phyloP scores from a whole-genome alignment of 2,113 vertebrate species.

The Mustela lutreola region DNA sequence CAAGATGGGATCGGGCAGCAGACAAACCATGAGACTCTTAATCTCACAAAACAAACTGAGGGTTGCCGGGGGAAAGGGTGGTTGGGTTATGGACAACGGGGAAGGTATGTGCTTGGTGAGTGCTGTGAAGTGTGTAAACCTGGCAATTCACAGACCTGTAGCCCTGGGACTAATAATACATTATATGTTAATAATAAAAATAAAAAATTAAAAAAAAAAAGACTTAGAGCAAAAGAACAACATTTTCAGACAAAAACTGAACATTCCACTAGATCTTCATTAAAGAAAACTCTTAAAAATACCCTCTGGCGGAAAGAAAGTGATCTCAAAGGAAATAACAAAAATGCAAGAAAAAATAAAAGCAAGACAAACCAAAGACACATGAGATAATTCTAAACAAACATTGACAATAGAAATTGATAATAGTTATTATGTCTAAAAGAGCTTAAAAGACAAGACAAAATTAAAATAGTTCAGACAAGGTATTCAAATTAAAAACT shows the following conservation, averaged over 20 bases:
- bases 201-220: not conserved
- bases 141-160: no score
- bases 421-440: not conserved
- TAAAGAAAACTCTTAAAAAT: conserved; percentile 17
- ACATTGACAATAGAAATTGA: not conserved
- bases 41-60: no score
- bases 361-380: conserved; percentile 4
- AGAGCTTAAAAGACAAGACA: not conserved
- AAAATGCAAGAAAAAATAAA: conserved; percentile 29
- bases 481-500: not conserved
- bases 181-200: no score
- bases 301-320: not conserved
- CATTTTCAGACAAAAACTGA: conserved; percentile 12
- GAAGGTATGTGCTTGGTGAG: no score
- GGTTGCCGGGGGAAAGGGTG: no score
- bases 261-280: not conserved
- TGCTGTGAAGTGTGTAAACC: no score
- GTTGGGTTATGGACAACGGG: no score
- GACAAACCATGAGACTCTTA: no score
- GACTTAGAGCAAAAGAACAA: not conserved
- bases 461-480: conserved; percentile 44
- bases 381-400: not conserved
- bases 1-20: no score
- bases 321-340: not conserved
- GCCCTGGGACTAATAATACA: no score